Conservation (phyloP, 2,113 vertebrate species). For the Mustela nigripes region DNA sequence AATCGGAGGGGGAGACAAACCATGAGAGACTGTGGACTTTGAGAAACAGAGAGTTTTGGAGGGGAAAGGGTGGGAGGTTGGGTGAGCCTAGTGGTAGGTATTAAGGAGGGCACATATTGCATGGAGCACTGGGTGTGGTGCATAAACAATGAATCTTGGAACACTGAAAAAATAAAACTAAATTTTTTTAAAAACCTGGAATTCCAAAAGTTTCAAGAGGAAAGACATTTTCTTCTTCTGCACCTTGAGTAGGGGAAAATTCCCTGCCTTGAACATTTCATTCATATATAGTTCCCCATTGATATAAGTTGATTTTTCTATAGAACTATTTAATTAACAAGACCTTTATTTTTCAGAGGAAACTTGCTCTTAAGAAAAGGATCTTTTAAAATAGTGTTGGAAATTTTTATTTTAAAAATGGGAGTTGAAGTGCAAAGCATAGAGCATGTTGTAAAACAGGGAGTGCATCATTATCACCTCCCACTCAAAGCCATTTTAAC, state of each 20-base stretch:
- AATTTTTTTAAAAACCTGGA: too few species aligned
- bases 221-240: conserved; percentile 33
- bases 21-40: too few species aligned
- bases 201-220: background rate
- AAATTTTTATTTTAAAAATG: conserved; percentile 77
- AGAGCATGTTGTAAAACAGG: conserved; percentile 81
- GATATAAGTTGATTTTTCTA: conserved; percentile 67
- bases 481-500: conserved; percentile 85
- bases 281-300: conserved; percentile 59
- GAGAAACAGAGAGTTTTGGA: too few species aligned
- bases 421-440: conserved; percentile 64
- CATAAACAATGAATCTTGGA: too few species aligned
- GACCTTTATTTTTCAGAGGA: conserved; percentile 66
- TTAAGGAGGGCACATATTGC: too few species aligned
- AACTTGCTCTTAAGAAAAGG: conserved; percentile 70
- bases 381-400: conserved; percentile 66
- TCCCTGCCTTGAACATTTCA: conserved; percentile 27
- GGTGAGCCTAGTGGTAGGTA: too few species aligned
- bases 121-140: too few species aligned
- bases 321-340: conserved; percentile 74
- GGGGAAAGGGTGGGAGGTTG: too few species aligned
- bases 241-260: background rate
- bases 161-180: too few species aligned
- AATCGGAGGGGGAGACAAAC: too few species aligned
- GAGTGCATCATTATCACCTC: conserved; percentile 80